Percentiles rank a stretch among this genome's conserved stretches.
These are phyloP conservation scores for Brotula barbata DNA, from an alignment of 2,797 vertebrate genomes.

Conservation along the genomic window DNA sequence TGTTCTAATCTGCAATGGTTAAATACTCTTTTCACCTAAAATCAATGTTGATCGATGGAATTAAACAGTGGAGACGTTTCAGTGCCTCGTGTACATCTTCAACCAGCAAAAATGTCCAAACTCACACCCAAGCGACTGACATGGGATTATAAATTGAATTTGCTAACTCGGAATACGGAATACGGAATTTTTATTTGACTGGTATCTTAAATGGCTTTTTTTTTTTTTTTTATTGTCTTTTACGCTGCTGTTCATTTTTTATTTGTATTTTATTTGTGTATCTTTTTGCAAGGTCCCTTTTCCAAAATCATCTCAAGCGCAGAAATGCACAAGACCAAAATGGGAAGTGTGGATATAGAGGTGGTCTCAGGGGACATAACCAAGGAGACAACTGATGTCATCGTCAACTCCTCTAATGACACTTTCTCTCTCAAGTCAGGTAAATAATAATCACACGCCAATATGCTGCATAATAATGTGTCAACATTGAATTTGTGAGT, in stretches of 20 bases:
- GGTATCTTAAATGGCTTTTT: no score
- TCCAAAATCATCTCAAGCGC: conserved; percentile 60
- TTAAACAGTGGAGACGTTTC: no score
- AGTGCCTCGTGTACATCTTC: no score
- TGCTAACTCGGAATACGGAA: no score
- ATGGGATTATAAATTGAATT: no score
- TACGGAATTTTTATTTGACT: no score
- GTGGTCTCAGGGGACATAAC: conserved; percentile 85
- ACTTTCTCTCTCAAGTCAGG: conserved; percentile 82
- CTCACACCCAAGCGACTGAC: no score
- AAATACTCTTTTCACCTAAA: neutral
- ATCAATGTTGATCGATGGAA: no score
- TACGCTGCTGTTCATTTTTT: neutral
- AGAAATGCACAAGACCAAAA: conserved; percentile 78
- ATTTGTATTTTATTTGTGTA: conserved; percentile 1
- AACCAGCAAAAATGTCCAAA: no score
- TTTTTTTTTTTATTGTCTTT: neutral
- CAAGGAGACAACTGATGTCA: conserved; percentile 84
- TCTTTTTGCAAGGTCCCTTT: conserved; percentile 58
- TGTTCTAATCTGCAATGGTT: neutral
- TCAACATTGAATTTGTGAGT: neutral
- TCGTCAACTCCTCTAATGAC: conserved; percentile 85
- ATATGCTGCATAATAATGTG: neutral
- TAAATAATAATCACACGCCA: conserved; percentile 43
- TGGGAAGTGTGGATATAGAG: conserved; percentile 82